A percentile compares a stretch with the other conserved stretches of the same genome.
These are phyloP conservation scores for Sarcophaga bullata DNA, from an alignment of 1,140 invertebrate species.

Conservation along the genomic window DNA sequence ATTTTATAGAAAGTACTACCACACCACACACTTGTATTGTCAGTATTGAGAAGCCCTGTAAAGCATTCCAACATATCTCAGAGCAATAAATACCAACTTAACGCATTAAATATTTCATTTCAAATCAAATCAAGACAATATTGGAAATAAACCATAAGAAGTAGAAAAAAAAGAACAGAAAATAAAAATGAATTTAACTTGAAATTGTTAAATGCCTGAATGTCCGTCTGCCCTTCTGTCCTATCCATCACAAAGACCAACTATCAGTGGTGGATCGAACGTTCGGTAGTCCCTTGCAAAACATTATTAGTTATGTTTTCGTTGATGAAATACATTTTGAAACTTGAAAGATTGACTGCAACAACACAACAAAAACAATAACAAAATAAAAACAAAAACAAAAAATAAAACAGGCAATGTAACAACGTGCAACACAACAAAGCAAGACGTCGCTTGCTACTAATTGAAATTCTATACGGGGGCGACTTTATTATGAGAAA, in stretches of 20 bases:
- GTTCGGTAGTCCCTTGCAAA: background rate
- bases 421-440: constrained; percentile 33
- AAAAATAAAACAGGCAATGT: constrained; percentile 29
- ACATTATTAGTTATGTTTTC: background rate
- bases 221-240: background rate
- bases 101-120: constrained; percentile 64
- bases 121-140: background rate
- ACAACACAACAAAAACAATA: no score
- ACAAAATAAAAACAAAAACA: background rate
- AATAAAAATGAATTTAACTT: background rate
- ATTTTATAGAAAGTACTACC: no score
- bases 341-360: no score
- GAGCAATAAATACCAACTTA: constrained; percentile 66
- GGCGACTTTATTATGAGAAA: constrained; percentile 63
- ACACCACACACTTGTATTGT: background rate
- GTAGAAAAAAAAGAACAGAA: background rate
- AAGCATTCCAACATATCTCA: constrained; percentile 63
- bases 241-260: background rate
- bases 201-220: no score
- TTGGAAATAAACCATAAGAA: no score
- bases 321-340: constrained; percentile 15
- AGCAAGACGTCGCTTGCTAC: constrained; percentile 16
- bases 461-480: constrained; percentile 66
- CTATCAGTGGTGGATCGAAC: background rate
- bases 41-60: constrained; percentile 20